A percentile compares a stretch with the other conserved stretches of the same genome.
phyloP scores from a whole-genome alignment of 2,888 invertebrate species.

The Sinodicranocentrus sp. region DNA sequence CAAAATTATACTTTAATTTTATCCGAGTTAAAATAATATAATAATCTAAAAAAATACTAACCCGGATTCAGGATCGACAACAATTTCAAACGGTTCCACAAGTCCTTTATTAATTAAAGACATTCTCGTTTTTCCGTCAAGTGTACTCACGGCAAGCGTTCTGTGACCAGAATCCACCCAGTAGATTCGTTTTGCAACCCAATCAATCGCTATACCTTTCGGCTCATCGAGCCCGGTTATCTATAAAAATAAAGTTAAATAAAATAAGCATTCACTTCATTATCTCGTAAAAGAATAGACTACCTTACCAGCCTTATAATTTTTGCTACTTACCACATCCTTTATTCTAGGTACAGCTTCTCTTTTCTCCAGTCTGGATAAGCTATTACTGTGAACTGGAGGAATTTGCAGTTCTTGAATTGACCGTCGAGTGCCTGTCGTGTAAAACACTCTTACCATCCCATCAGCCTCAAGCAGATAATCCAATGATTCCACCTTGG shows the following conservation, averaged over 20 bases:
- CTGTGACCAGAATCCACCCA: conserved; percentile 82
- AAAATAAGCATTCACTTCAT: background rate
- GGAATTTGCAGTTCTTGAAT: conserved; percentile 67
- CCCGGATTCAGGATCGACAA: conserved; percentile 84
- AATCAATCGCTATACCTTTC: conserved; percentile 87
- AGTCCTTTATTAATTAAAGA: conserved; percentile 81
- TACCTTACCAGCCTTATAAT: background rate
- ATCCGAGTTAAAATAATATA: background rate
- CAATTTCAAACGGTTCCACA: conserved; percentile 86
- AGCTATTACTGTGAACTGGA: conserved; percentile 30
- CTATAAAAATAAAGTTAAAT: background rate
- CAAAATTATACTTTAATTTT: too few relatives aligned
- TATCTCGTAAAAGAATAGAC: background rate
- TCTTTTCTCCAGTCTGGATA: conserved; percentile 45
- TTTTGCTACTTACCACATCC: conserved; percentile 70
- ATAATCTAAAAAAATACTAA: conserved; percentile 72
- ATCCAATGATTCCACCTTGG: conserved; percentile 81
- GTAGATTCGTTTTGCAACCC: conserved; percentile 85
- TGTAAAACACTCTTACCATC: conserved; percentile 71
- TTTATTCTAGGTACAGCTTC: background rate
- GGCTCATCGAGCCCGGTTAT: conserved; percentile 82
- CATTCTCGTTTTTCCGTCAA: conserved; percentile 82
- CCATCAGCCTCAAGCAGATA: conserved; percentile 70
- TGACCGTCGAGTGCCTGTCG: conserved; percentile 64
- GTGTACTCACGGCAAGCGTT: conserved; percentile 80